Conservation (phyloP, 2,797 vertebrate species). For the Propithecus perrieri region DNA sequence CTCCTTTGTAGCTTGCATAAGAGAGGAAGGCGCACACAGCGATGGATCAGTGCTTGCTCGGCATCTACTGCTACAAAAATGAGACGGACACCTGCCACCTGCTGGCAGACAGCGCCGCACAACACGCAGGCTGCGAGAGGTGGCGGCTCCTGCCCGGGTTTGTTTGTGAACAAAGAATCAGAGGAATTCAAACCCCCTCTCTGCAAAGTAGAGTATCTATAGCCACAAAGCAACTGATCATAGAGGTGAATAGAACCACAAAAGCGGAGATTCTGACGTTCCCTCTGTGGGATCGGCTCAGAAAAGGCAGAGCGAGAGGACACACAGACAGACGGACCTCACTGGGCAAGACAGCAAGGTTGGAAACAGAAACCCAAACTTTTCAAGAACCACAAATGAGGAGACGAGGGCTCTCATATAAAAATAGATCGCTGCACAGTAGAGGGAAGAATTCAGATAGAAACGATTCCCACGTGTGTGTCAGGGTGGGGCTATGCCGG, state of each 20-base stretch:
- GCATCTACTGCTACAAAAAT: fast-evolving
- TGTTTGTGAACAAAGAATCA: background rate
- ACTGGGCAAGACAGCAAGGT: background rate
- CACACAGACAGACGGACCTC: background rate
- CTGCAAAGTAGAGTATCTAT: background rate
- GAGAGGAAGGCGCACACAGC: background rate
- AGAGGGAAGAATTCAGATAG: background rate
- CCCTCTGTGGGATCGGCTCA: background rate
- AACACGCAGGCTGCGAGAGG: background rate
- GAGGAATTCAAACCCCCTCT: background rate
- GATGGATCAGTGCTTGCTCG: fast-evolving
- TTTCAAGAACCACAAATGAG: background rate
- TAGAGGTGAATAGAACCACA: fast-evolving
- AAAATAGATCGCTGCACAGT: background rate
- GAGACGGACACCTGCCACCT: constrained; percentile 46
- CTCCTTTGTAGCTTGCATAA: background rate
- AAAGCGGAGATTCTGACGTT: background rate
- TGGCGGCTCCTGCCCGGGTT: background rate
- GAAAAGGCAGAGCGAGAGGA: background rate
- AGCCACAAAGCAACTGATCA: background rate
- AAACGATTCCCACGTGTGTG: fast-evolving
- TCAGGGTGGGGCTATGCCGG: fast-evolving
- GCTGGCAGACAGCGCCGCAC: background rate
- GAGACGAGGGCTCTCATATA: fast-evolving
- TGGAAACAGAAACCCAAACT: background rate